Base-by-base conservation (phyloP, 2,888 invertebrate genomes). In the Hypena proboscidalis region DNA sequence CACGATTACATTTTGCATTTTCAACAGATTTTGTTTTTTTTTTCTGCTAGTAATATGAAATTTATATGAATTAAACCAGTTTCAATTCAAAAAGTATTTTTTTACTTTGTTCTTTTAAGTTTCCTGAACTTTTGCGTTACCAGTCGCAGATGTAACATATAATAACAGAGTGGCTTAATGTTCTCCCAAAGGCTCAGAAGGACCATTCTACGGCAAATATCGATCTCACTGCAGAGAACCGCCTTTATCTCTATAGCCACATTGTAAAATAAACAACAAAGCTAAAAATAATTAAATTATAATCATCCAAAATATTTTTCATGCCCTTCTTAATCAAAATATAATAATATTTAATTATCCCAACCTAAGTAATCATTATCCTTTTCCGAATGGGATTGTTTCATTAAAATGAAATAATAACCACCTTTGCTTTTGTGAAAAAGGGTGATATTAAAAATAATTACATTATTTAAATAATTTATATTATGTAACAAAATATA, bases 301-400 rank as follows among this genome's bases (percentile, higher is more conserved):
- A 50, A 38, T 23, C 22, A 21, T 35, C 6, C 7, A 27, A 14
- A 19, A 46, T 7, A 17, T 39, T 31, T 26, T 25, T 22, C 14
- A 25, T 9, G 25, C 7, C 27, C 7, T 34, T 49, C 5, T 42
- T 38, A 19, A 45, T 42, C 25, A 38, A 30, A 43, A 37, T 0
- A n/a, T n/a, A n/a, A n/a, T n/a, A n/a, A 7, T 35, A 43, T 49
- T 30, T 27, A 43, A 58, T 58, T 31, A 49, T 20, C 4, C 14
- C 35, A 11, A 22, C 34, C 31, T 40, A 33, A 52, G 48, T 42
- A 57, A 58, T 38, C 21, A 53, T 39, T 31, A 41, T 30, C 22
- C 37, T 53, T 38, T 53, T 29, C 58, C 40, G 49, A 6, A 26
- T 30, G 34, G 45, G 6, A 33, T 36, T 39, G 10, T 58, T 53